These are phyloP conservation scores for Onychostruthus taczanowskii DNA, from an alignment of 2,113 vertebrate species.

Conservation along the genomic window DNA sequence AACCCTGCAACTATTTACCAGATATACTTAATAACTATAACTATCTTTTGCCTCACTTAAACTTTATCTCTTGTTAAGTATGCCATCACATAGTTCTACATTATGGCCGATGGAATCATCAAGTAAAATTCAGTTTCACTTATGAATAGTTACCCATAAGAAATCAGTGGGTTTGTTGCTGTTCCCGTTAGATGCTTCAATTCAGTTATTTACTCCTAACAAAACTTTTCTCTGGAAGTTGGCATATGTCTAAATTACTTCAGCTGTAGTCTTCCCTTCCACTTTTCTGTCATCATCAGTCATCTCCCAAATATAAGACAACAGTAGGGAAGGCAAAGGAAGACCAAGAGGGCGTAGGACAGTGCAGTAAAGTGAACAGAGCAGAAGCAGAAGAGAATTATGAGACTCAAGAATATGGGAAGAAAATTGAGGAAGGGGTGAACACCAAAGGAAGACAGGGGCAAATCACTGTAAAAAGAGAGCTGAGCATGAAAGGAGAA, in stretches of 20 bases:
- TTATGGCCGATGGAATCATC: neutral
- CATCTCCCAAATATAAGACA: neutral
- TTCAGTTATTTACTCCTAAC: neutral
- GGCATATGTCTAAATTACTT: neutral
- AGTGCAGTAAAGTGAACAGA: neutral
- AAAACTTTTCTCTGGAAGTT: neutral
- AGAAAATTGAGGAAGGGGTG: neutral
- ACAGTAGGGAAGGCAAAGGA: neutral
- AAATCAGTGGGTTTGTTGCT: neutral
- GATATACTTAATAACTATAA: neutral
- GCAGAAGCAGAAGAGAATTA: neutral
- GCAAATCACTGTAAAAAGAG: neutral
- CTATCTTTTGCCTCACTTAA: neutral
- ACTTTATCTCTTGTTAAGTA: neutral
- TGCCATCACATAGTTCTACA: neutral
- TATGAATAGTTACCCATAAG: neutral
- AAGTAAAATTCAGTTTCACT: neutral
- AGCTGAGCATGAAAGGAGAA: neutral
- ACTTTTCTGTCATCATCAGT: neutral
- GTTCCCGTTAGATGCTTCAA: neutral
- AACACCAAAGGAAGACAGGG: neutral
- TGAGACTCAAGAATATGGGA: neutral
- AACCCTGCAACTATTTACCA: neutral
- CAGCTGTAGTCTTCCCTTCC: neutral
- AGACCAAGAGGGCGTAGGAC: neutral